Conservation (phyloP, 1,140 invertebrate species). For the Ephestia elutella region DNA sequence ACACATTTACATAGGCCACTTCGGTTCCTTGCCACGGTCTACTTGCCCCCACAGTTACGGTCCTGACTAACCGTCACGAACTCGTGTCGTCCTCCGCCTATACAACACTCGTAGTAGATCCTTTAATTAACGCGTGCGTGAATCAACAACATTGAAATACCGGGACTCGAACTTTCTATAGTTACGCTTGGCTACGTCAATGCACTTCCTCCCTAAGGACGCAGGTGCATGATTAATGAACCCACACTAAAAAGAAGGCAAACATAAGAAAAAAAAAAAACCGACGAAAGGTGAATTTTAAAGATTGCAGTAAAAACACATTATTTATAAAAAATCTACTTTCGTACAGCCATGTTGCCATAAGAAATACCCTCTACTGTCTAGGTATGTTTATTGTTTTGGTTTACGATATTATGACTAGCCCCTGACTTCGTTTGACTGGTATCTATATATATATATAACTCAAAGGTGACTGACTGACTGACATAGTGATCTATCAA, state of each 20-base stretch:
- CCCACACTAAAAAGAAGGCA: background rate
- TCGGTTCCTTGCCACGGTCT: constrained; percentile 4
- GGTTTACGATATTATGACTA: too few relatives aligned
- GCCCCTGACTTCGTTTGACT: too few relatives aligned
- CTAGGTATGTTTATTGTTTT: too few relatives aligned
- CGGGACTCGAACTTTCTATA: constrained; percentile 45
- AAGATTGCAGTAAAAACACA: background rate
- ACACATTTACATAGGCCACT: background rate
- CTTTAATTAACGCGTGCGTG: constrained; percentile 48
- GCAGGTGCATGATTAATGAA: constrained; percentile 1
- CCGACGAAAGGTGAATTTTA: constrained; percentile 15
- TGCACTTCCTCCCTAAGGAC: constrained; percentile 8
- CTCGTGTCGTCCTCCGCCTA: constrained; percentile 1
- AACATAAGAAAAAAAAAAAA: background rate
- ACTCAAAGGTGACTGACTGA: too few relatives aligned
- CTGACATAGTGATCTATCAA: too few relatives aligned
- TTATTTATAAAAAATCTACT: too few relatives aligned
- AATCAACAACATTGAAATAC: constrained; percentile 29
- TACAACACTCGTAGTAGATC: constrained; percentile 10
- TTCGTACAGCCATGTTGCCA: too few relatives aligned
- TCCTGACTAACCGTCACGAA: constrained; percentile 10
- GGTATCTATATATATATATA: too few relatives aligned
- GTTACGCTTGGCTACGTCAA: constrained; percentile 37
- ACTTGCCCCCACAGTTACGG: background rate
- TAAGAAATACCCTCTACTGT: too few relatives aligned